Percentiles rank a stretch among this genome's conserved stretches.
These are phyloP conservation scores for Phrixothrix hirtus DNA, from an alignment of 2,888 invertebrate species.

Conservation along the genomic window DNA sequence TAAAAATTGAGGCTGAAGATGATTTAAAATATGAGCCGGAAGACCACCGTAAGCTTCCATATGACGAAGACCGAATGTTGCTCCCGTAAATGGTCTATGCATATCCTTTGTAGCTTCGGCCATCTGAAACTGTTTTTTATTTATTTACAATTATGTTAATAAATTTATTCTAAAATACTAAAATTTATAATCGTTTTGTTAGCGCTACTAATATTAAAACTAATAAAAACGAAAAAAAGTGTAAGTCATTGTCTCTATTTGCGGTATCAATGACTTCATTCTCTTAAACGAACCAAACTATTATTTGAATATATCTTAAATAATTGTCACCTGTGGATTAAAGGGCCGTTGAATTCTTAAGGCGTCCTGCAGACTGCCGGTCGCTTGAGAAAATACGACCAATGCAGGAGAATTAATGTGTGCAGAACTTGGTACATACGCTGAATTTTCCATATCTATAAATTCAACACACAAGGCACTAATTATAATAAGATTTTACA, in stretches of 20 bases:
- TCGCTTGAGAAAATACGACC: constrained; percentile 76
- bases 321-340: constrained; percentile 67
- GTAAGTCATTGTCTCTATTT: constrained; percentile 46
- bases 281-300: background rate
- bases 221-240: no score
- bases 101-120: constrained; percentile 65
- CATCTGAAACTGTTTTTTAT: constrained; percentile 50
- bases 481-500: no score
- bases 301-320: constrained; percentile 2
- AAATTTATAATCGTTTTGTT: no score
- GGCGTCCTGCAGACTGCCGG: constrained; percentile 74
- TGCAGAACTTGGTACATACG: constrained; percentile 70
- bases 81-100: constrained; percentile 67
- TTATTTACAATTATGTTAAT: constrained; percentile 11
- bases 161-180: no score
- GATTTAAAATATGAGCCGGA: constrained; percentile 69
- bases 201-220: no score
- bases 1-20: constrained; percentile 72
- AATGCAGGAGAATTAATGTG: constrained; percentile 74
- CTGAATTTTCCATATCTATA: constrained; percentile 70
- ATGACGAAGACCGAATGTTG: constrained; percentile 59
- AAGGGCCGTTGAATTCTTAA: constrained; percentile 76
- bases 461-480: constrained; percentile 1
- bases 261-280: constrained; percentile 37
- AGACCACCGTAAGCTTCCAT: constrained; percentile 65